These are phyloP conservation scores for Beris chalybata DNA, from an alignment of 2,888 invertebrate species.

Conservation along the genomic window DNA sequence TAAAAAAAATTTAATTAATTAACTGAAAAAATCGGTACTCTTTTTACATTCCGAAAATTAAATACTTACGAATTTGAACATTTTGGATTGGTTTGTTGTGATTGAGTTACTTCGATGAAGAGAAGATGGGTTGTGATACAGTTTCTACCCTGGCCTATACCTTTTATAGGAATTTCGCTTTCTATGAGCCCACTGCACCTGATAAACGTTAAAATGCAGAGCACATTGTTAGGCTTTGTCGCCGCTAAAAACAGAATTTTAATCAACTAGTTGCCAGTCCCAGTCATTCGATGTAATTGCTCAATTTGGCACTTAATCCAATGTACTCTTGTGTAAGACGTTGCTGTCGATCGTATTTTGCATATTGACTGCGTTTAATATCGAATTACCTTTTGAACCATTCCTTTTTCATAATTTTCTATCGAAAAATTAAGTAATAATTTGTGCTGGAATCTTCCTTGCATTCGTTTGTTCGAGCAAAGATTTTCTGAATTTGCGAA, in stretches of 20 bases:
- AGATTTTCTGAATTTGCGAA: no score
- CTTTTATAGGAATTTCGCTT: conserved; percentile 9
- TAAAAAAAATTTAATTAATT: conserved; percentile 46
- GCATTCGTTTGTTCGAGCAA: no score
- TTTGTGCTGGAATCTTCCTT: no score
- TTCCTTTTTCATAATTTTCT: no score
- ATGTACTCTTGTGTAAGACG: neutral
- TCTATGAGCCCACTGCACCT: neutral
- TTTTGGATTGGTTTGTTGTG: conserved; percentile 37
- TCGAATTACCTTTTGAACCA: no score
- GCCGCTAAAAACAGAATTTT: neutral
- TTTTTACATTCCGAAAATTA: conserved; percentile 25
- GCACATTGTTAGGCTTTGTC: neutral
- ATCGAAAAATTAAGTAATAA: no score
- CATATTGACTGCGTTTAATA: no score
- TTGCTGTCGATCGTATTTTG: no score
- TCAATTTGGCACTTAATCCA: conserved; percentile 8
- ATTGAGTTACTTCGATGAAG: neutral
- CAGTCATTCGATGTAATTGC: neutral
- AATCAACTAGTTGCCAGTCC: neutral
- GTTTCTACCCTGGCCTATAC: neutral
- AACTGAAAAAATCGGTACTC: no score
- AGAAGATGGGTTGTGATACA: conserved; percentile 1
- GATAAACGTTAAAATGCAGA: neutral
- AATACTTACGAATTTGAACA: conserved; percentile 51